Evolutionary conservation across 2,888 invertebrate genomes (phyloP).

Genomic region (Strigamia transsilvanica): DNA sequence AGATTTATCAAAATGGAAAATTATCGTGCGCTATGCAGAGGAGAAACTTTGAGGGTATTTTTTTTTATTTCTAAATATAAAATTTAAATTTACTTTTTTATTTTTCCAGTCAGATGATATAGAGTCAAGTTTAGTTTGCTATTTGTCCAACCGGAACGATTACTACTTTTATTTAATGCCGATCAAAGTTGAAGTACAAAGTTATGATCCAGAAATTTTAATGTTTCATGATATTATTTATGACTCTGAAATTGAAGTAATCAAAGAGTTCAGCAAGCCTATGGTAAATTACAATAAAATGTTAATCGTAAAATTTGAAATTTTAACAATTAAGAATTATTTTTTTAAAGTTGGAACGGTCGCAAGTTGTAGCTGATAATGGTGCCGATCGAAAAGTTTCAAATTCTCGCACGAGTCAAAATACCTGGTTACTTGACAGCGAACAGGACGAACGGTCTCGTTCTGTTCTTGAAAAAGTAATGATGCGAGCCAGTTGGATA

Average conservation of each 20-base stretch:
- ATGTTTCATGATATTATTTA: slow-evolving; percentile 61
- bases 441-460: slow-evolving; percentile 57
- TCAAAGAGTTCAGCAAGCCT: slow-evolving; percentile 59
- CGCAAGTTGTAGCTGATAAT: slow-evolving; percentile 57
- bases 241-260: slow-evolving; percentile 59
- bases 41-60: slow-evolving; percentile 52
- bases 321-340: too few species aligned
- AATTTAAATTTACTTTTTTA: not conserved
- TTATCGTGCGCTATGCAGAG: slow-evolving; percentile 55
- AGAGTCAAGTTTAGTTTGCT: slow-evolving; percentile 60
- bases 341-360: slow-evolving; percentile 53
- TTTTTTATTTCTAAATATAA: not conserved
- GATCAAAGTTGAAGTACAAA: slow-evolving; percentile 60
- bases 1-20: slow-evolving; percentile 48
- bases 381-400: slow-evolving; percentile 61
- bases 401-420: slow-evolving; percentile 62
- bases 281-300: slow-evolving; percentile 55
- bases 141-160: slow-evolving; percentile 57
- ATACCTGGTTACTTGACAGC: slow-evolving; percentile 62
- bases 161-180: slow-evolving; percentile 60
- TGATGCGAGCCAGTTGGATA: slow-evolving; percentile 59
- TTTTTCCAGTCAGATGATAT: not conserved
- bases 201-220: slow-evolving; percentile 59
- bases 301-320: not conserved
- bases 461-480: slow-evolving; percentile 58